These are phyloP conservation scores for Sebastes taczanowskii DNA, from an alignment of 2,797 vertebrate species.

Conservation along the genomic window DNA sequence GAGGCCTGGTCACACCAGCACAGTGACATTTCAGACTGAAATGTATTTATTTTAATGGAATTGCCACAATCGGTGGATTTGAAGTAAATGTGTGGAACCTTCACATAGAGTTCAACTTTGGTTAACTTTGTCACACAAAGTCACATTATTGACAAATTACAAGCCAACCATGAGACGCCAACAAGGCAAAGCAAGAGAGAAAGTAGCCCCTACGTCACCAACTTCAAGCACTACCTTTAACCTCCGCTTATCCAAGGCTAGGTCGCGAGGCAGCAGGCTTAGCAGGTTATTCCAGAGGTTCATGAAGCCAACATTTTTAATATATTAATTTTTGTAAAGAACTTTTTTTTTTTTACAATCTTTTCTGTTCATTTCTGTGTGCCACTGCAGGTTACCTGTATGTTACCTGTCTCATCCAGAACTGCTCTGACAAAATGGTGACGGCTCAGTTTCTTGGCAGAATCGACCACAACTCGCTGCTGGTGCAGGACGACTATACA, in stretches of 20 bases:
- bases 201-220: not conserved
- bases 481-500: constrained; percentile 92
- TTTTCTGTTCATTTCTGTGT: constrained; percentile 13
- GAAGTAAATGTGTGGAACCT: not conserved
- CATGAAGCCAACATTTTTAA: too few relatives aligned
- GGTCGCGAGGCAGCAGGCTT: too few relatives aligned
- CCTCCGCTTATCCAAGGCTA: too few relatives aligned
- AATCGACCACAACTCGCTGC: constrained; percentile 89
- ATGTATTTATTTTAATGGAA: not conserved
- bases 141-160: not conserved
- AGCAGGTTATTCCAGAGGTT: too few relatives aligned
- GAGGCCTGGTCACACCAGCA: not conserved
- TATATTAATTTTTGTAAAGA: not conserved
- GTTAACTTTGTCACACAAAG: not conserved
- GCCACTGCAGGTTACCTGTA: constrained; percentile 86
- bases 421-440: constrained; percentile 89
- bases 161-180: not conserved
- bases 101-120: not conserved
- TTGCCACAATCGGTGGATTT: not conserved
- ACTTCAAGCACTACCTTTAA: not conserved
- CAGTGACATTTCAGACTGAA: not conserved
- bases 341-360: not conserved
- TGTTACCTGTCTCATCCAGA: constrained; percentile 90
- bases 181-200: not conserved
- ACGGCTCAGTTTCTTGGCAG: constrained; percentile 85